phyloP scores from a whole-genome alignment of 2,797 vertebrate species.

The Lagocephalus sceleratus region DNA sequence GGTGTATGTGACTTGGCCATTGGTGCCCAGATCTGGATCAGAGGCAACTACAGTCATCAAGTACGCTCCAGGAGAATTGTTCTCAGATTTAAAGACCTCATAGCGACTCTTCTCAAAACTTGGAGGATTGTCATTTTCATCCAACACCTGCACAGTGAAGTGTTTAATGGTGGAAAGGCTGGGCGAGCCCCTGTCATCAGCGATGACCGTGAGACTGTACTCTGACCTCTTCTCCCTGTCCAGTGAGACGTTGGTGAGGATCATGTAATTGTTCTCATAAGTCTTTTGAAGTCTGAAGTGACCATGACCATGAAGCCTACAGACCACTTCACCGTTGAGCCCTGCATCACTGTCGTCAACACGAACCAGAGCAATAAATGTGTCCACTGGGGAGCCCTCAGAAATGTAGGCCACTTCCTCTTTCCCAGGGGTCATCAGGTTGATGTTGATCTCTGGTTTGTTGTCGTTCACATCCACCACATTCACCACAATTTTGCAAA shows the following conservation, averaged over 20 bases:
- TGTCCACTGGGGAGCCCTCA: constrained; percentile 88
- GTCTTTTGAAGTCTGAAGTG: constrained; percentile 96
- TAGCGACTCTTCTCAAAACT: constrained; percentile 91
- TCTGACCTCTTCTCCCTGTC: constrained; percentile 95
- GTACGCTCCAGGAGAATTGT: constrained; percentile 92
- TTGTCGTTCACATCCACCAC: constrained; percentile 96
- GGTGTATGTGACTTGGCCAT: constrained; percentile 94
- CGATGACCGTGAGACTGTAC: constrained; percentile 93
- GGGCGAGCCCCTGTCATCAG: constrained; percentile 89
- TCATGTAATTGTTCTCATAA: constrained; percentile 95
- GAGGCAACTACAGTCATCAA: constrained; percentile 90
- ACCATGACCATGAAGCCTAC: constrained; percentile 90
- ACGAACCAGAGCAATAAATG: constrained; percentile 91
- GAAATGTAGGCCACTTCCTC: constrained; percentile 93
- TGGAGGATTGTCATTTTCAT: constrained; percentile 96
- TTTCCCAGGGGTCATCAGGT: constrained; percentile 91
- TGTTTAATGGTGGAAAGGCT: constrained; percentile 94
- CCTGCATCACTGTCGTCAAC: constrained; percentile 92
- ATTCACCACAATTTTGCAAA: constrained; percentile 95
- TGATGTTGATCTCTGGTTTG: constrained; percentile 94
- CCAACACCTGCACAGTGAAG: constrained; percentile 92
- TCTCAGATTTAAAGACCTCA: constrained; percentile 92
- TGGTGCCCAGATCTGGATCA: constrained; percentile 91
- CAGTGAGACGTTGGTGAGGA: constrained; percentile 90
- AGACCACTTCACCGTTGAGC: constrained; percentile 87